Evolutionary conservation across 2,888 invertebrate genomes (phyloP), one percentile per base, ranked within the genome.

Genomic region (Callinectes sapidus): DNA sequence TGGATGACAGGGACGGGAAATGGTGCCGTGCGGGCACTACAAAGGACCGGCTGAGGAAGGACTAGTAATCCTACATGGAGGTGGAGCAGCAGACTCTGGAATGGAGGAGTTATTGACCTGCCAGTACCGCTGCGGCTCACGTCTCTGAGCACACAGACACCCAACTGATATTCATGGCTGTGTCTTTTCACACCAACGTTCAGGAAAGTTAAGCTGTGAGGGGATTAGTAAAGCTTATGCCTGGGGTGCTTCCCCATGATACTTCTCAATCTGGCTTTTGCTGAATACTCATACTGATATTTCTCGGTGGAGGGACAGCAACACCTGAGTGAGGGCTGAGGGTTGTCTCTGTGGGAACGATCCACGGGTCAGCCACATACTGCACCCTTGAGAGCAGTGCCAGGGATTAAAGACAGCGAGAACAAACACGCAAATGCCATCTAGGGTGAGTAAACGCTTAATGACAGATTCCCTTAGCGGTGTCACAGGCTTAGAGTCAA

Each of bases 141-240:
- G 81, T 81, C 81, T 81, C 81, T 35, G 10, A 35, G 23, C 81
- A 35, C 81, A 32, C 81, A 32, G 71, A n/a, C 81, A 81, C 81
- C 32, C 32, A 81, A 14, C 2, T 3, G 81, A 81, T 81, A 81
- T 81, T 81, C 81, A 81, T 81, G 81, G 81, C 28, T 32, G 32
- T 35, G 81, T 81, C 81, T 81, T 81, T 81, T 81, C 81, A 81
- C 81, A 81, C 81, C 81, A 35, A 10, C 81, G 81, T 35, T 81
- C 81, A 81, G 81, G 81, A 35, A 71, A 81, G 81, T 81, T 81
- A 81, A 81, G 81, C 81, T 35, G 81, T 6, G 35, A 32, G 81
- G 81, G 81, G 81, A 35, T 81, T 81, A 35, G 81, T 18, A 81
- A 35, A 35, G 81, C 81, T 81, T 81, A 81, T 81, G 35, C 32